Base-by-base conservation (phyloP, 23 tunicate species). In the Ascidia mentula region DNA sequence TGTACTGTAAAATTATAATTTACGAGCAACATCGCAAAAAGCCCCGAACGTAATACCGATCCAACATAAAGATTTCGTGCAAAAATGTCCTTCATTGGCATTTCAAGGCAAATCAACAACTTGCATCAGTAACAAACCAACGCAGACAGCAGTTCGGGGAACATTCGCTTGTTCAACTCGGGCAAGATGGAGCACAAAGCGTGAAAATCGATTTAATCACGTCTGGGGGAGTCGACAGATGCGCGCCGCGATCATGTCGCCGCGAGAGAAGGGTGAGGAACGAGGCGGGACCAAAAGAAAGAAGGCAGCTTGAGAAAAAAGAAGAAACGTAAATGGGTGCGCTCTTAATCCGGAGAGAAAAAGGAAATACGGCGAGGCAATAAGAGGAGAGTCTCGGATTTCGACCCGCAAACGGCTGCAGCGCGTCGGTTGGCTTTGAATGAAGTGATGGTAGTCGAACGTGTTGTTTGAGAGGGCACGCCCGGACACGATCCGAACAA, bases 391-490 rank as follows among this genome's bases (percentile, higher is more conserved):
- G 65, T 26, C 65, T 53, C 65, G 65, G 65, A 53, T 53, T 53
- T 53, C 65, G 65, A 53, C 4, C 7, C 4, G 65, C 65, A 53
- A 53, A 53, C 65, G 65, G 65, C 24, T 53, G 65, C 24, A 53
- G 65, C 24, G 13, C 65, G 65, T 53, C 65, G 65, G 65, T 53
- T 53, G 65, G 65, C 22, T 53, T 53, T 53, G 65, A 53, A 53
- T 53, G n/a, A n/a, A n/a, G n/a, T n/a, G n/a, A 28, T 26, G 28
- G 65, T 53, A 53, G 65, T 53, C 65, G 65, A 53, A 26, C 65
- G 65, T 53, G 65, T 53, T 53, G 65, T 53, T 53, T 26, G 65
- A 6, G 65, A 53, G 65, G 65, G 65, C 65, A 53, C 65, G 65
- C 65, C 65, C 65, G 65, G 65, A 53, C 65, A 53, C 22, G 65